Evolutionary conservation across 2,888 invertebrate species (phyloP), one percentile per base, ranked within the genome.

Genomic region (Luperina nickerlii): DNA sequence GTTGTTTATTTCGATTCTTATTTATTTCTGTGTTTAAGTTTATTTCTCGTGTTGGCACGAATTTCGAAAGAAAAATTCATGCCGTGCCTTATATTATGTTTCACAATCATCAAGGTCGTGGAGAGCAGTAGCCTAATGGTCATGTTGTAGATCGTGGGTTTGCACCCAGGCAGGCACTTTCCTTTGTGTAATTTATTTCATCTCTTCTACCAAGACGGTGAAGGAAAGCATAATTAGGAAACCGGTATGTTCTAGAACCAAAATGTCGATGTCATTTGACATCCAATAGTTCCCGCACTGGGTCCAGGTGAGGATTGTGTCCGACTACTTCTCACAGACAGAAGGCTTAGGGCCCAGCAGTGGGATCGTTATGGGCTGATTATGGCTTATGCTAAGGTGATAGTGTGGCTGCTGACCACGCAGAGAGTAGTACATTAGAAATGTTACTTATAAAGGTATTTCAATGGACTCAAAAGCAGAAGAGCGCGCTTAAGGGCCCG

Each of bases 1-100:
- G 69, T 79, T 73, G 71, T 85, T 80, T 72, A 57, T 42, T 78
- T 42, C 18, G 27, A 13, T 62, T 67, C 62, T 48, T 78, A 38
- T 71, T 82, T 65, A 18, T 57, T 62, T 69, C 48, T 27, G 1
- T 60, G 8, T 13, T 54, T 11, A 24, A 20, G 1, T 38, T 60
- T 60, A 13, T 7, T 8, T 60, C 18, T 51, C 51, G n/a, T 42
- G 4, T 42, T 5, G 13, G 7, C 38, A 51, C 15, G 38, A n/a
- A n/a, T 8, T 67, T 67, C 18, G 42, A n/a, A n/a, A n/a, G 13
- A 66, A 7, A 0, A 24, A 42, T 4, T n/a, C 42, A 42, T 66
- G 15, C 24, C 7, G 7, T 38, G 2, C 3, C 11, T n/a, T n/a
- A 6, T 67, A 68, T n/a, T 57, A n/a, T 27, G 1, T 69, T 51